Percentiles rank a stretch among this genome's conserved stretches.
These are phyloP conservation scores for Sus cebifrons DNA, from an alignment of 2,797 vertebrate species.

Conservation along the genomic window DNA sequence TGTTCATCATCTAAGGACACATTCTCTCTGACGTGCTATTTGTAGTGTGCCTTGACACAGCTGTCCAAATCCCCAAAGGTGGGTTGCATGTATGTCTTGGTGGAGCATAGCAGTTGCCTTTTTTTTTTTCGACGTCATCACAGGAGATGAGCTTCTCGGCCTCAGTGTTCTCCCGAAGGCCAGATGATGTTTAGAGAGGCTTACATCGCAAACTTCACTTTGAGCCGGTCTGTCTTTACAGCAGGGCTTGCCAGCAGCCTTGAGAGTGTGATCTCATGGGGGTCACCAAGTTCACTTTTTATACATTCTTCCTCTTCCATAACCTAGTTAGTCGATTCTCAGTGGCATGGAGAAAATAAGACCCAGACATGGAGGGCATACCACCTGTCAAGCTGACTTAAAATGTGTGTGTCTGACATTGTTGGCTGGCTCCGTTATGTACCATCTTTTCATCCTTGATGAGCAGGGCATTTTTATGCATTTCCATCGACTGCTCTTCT, in stretches of 20 bases:
- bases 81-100: neutral
- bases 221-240: rapidly evolving
- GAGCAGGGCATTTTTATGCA: neutral
- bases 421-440: rapidly evolving
- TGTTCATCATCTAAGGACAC: constrained; percentile 31
- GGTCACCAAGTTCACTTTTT: too few relatives aligned
- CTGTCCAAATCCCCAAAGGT: neutral
- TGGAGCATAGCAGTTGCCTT: neutral
- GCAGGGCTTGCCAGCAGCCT: rapidly evolving
- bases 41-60: neutral
- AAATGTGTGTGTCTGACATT: neutral
- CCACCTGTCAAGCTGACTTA: neutral
- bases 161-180: neutral
- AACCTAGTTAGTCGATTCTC: rapidly evolving
- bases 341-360: rapidly evolving
- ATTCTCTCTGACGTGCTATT: neutral
- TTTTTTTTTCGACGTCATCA: neutral
- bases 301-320: neutral
- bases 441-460: rapidly evolving
- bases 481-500: neutral
- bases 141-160: neutral
- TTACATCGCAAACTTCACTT: neutral
- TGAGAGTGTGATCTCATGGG: rapidly evolving
- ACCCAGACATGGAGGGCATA: rapidly evolving
- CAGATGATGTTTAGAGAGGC: neutral